These are phyloP conservation scores for Folsomia manolachei DNA, from an alignment of 2,888 invertebrate species.

Conservation along the genomic window DNA sequence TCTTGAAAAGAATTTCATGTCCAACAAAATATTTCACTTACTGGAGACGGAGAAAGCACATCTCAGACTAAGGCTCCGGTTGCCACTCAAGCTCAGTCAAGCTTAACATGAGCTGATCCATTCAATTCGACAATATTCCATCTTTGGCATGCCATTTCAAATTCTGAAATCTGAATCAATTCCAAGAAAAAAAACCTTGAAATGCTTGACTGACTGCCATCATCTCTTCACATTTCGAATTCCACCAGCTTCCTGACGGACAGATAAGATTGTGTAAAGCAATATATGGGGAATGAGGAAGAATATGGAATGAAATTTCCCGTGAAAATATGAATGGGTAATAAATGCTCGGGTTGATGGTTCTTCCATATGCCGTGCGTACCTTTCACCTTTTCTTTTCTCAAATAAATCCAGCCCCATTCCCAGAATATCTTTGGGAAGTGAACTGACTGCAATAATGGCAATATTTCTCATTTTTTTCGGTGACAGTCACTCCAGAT, in stretches of 20 bases:
- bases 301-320: constrained; percentile 10
- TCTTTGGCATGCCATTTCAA: constrained; percentile 5
- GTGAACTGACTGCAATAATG: no score
- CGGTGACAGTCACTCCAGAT: neutral
- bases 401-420: no score
- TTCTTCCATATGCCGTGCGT: no score
- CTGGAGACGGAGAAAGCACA: neutral
- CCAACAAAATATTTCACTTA: neutral
- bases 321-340: neutral
- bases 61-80: neutral
- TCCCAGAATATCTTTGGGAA: no score
- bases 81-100: neutral
- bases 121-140: neutral
- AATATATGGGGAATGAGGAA: neutral
- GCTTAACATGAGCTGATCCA: no score
- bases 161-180: neutral
- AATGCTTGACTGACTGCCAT: neutral
- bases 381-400: no score
- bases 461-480: neutral
- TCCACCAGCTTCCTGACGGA: neutral
- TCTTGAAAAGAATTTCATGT: constrained; percentile 1
- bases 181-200: neutral
- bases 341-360: neutral
- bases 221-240: no score
- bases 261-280: neutral